Evolutionary conservation across 2,113 vertebrate species (phyloP), one percentile per base, ranked within the genome.

Genomic region (Cyphomyrus discorhynchus): DNA sequence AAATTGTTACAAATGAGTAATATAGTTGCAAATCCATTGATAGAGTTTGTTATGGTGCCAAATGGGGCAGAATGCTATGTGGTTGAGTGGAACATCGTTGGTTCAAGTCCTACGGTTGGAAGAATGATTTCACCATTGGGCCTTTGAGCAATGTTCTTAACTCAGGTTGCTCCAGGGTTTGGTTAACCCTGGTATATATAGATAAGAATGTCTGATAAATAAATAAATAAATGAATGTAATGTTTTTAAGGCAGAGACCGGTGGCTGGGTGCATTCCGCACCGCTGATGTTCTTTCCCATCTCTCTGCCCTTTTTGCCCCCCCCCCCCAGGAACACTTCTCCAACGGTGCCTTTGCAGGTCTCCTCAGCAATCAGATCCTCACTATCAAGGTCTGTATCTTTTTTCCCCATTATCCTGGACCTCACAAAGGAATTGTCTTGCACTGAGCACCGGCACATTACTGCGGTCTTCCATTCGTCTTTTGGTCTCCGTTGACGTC

Each of bases 331-430:
- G 92, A 92, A 46, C 92, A 89, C 80, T 88, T 90, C 58, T 89
- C 90, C 39, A 85, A 88, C n/a, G 21, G 84, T 52, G 86, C 87
- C 86, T 93, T 91, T 49, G 91, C 92, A 89, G 92, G 91, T 50
- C 90, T 92, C 10, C 91, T 91, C 90, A 94, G 91, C 91, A 94
- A 94, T 91, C 93, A 94, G 91, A 94, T 93, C 90, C 92, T 93
- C 88, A 91, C 92, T 24, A 92, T 92, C 50, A 92, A 93, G 92
- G 92, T 92, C 90, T 92, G 92, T 92, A 50, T 50, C 45, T 49
- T 70, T n/a, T 47, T 50, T 52, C 10, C 13, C 6, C 49, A 17
- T 53, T 47, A 58, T 56, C 53, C 45, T 10, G 21, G 15, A 19
- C 62, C 87, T 42, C 77, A 15, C 35, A 8, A 6, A 80, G 74